phyloP scores from a whole-genome alignment of 2,797 vertebrate species.

The Acipenser ruthenus region DNA sequence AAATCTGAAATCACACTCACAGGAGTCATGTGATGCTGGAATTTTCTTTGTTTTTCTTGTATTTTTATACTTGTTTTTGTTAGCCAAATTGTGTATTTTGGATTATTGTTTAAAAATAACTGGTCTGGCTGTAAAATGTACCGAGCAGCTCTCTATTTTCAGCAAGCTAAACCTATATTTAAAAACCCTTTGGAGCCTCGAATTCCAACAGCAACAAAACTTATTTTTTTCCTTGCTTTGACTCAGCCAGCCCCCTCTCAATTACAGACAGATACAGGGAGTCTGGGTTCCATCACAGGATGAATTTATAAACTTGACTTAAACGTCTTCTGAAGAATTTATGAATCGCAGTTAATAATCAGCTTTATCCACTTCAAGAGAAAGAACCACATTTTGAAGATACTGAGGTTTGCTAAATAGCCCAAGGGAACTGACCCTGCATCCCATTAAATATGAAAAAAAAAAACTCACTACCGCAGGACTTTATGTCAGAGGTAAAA shows the following conservation, averaged over 20 bases:
- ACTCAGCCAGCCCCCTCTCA: conserved; percentile 11
- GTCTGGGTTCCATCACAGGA: conserved; percentile 44
- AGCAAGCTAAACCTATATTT: conserved; percentile 19
- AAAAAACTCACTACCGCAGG: conserved; percentile 33
- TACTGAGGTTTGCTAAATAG: conserved; percentile 78
- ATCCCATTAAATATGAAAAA: conserved; percentile 50
- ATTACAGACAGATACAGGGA: conserved; percentile 26
- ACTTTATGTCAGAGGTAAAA: conserved; percentile 36
- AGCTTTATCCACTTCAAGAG: conserved; percentile 75
- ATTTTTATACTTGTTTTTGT: no score
- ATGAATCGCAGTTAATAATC: conserved; percentile 82
- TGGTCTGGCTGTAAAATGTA: no score
- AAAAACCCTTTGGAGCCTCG: conserved; percentile 31
- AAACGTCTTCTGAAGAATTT: conserved; percentile 73
- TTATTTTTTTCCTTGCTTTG: conserved; percentile 27
- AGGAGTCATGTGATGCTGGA: no score
- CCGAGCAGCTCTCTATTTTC: conserved; percentile 14
- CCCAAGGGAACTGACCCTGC: conserved; percentile 76
- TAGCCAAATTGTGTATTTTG: no score
- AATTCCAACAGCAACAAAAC: conserved; percentile 17
- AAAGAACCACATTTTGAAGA: conserved; percentile 65
- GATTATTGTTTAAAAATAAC: no score
- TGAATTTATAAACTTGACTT: conserved; percentile 71
- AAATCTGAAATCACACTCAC: no score
- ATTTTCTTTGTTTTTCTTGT: no score